A percentile compares a stretch with the other conserved stretches of the same genome.
These are phyloP conservation scores for Campoletis raptor DNA, from an alignment of 2,888 invertebrate genomes.

Conservation along the genomic window DNA sequence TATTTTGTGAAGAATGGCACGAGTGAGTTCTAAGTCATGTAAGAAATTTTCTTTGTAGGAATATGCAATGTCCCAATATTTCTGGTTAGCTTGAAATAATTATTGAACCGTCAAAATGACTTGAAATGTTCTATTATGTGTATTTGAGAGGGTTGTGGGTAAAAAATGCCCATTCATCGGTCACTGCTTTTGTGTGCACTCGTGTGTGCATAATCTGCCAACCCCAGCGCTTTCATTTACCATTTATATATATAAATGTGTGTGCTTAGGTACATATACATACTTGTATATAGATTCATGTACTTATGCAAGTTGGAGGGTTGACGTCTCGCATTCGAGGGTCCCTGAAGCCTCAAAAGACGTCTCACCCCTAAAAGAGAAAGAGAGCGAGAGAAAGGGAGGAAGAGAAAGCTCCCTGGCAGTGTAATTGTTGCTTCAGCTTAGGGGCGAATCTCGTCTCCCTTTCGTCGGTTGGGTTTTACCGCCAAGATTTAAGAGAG, in stretches of 20 bases:
- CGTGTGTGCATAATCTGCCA: constrained; percentile 50
- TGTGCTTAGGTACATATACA: background rate
- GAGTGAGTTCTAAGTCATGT: background rate
- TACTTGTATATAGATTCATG: background rate
- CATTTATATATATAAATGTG: constrained; percentile 10
- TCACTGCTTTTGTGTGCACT: constrained; percentile 55
- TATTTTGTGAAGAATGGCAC: background rate
- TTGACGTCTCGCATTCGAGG: constrained; percentile 55
- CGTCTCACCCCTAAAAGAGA: constrained; percentile 39
- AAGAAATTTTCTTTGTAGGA: background rate
- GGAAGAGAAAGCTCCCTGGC: constrained; percentile 50
- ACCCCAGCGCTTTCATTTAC: constrained; percentile 27
- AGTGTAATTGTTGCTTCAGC: constrained; percentile 66
- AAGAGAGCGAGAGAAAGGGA: background rate
- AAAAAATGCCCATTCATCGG: constrained; percentile 63
- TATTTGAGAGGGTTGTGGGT: constrained; percentile 23
- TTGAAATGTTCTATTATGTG: background rate
- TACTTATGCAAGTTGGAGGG: constrained; percentile 41
- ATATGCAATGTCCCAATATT: background rate
- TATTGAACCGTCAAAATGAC: background rate
- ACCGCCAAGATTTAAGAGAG: constrained; percentile 46
- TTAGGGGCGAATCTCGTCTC: constrained; percentile 40
- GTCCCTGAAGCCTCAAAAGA: constrained; percentile 63
- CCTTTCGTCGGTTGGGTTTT: constrained; percentile 29
- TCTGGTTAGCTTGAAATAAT: background rate